Evolutionary conservation across 2,113 vertebrate species (phyloP), one percentile per base, ranked within the genome.

Genomic region (Anolis sagrei): DNA sequence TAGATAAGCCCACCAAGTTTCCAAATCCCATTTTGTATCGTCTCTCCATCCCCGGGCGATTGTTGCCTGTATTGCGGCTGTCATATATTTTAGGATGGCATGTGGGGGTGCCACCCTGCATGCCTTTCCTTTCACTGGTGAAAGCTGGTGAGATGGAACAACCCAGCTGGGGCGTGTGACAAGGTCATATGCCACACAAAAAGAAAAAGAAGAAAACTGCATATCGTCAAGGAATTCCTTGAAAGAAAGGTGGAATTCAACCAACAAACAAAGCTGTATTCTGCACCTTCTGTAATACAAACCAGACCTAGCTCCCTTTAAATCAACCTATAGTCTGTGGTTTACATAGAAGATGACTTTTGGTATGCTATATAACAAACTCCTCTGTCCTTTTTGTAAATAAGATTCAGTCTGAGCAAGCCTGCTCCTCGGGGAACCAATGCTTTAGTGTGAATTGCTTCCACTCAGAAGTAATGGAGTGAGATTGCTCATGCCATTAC

Each of bases 401-500:
- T 70, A 82, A 79, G 85, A 93, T 93, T 95, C 91, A 92, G 80
- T 94, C 93, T 93, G 92, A 86, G 84, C 68, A 91, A 73, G 61
- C 48, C 7, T 58, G 32, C 79, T 95, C 92, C 84, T 80, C 72
- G 1, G 93, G 90, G 94, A 94, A 75, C 62, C 66, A 39, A 81
- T 39, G 82, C 48, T 70, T 90, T 13, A 89, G 86, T 36, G n/a
- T 86, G 89, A 95, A 93, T 84, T 78, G 88, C 89, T 91, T 93
- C 90, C 89, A 89, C 90, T 94, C 91, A 82, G 81, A 94, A 0
- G 85, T 89, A 95, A 94, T 93, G 92, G 90, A 92, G 70, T 91
- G 86, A 93, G 91, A 94, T 89, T 94, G 90, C 87, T 88, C 92
- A 83, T 80, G 86, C 90, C 91, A 92, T 95, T 94, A 91, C 87